Base-by-base conservation (phyloP, 2,797 vertebrate species). In the Melanotaenia nigrans region DNA sequence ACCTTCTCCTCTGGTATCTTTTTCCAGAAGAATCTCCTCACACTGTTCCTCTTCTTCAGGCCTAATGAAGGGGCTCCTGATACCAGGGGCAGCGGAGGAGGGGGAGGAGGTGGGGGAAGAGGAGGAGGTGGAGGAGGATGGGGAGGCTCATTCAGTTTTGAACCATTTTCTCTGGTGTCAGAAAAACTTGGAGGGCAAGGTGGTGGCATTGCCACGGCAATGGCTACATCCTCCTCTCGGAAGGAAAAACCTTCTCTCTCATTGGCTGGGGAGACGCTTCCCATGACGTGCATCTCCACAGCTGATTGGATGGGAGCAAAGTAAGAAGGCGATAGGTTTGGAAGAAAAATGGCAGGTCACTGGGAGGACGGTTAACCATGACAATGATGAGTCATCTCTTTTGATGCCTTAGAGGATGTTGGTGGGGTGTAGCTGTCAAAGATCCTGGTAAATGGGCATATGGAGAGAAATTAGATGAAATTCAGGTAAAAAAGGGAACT, bases 11-110 rank as follows among this genome's bases (percentile, higher is more conserved):
- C 97, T 0, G 97, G 96, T 47, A 98, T 98, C 3, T 95, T 97
- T 81, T 97, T 99, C 97, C 97, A 99, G 87, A 96, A 97, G 81
- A 98, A 97, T 73, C 94, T 96, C 82, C 96, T 93, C 84, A 97
- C 95, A 0, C 95, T 42, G 40, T 22, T 92, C 83, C 93, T 96
- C 82, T 94, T 96, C 85, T 87, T 93, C 76, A 76, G 79, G 53
- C 92, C 92, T 1, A 82, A 93, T 16, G 78, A 78, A 0, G 83
- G 74, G 0, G 92, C 92, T 18, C 88, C 86, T 0, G 90, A 73
- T 0, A 79, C 86, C 0, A 79, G 83, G 0, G 78, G 84, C 0
- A 88, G 91, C 0, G 93, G 94, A 0, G 33, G 73, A 0, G 64
- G 61, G 0, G 82, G 87, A 1, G 78, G 85, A 0, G 78, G 85